Conservation (phyloP, 2,888 invertebrate species). For the Hydropsyche betteni region DNA sequence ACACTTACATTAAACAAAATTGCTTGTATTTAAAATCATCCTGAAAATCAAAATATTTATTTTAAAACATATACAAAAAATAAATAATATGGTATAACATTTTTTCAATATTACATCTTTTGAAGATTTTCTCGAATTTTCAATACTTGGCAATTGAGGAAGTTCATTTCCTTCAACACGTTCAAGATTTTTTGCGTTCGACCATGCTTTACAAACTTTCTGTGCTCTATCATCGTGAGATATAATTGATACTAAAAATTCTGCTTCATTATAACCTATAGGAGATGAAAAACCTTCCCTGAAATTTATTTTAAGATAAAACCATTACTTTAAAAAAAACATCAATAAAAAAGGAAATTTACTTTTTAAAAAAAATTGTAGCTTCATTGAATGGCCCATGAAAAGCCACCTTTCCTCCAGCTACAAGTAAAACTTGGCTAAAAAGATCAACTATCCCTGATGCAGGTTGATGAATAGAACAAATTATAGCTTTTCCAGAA, state of each 20-base stretch:
- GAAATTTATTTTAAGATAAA: constrained; percentile 31
- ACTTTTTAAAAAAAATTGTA: constrained; percentile 75
- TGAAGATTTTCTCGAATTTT: not conserved
- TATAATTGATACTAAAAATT: constrained; percentile 77
- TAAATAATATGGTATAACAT: not conserved
- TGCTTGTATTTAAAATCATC: constrained; percentile 64
- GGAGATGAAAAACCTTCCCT: constrained; percentile 77
- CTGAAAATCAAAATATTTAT: constrained; percentile 57
- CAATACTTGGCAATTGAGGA: not conserved
- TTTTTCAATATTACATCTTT: not conserved
- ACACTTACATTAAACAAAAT: constrained; percentile 66
- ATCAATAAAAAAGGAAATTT: not conserved
- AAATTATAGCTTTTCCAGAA: constrained; percentile 81
- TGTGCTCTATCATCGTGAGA: constrained; percentile 62
- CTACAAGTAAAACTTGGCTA: constrained; percentile 79
- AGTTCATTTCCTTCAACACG: not conserved
- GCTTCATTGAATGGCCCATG: constrained; percentile 80
- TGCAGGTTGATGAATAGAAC: constrained; percentile 92
- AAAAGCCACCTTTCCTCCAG: constrained; percentile 80
- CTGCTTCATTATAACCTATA: constrained; percentile 83
- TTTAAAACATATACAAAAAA: not conserved
- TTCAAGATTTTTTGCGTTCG: constrained; percentile 53
- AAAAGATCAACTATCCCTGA: constrained; percentile 87
- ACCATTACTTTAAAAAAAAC: not conserved
- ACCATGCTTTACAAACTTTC: constrained; percentile 60